These are phyloP conservation scores for Pristionchus mayeri DNA, from an alignment of 2,888 invertebrate genomes.

Conservation along the genomic window DNA sequence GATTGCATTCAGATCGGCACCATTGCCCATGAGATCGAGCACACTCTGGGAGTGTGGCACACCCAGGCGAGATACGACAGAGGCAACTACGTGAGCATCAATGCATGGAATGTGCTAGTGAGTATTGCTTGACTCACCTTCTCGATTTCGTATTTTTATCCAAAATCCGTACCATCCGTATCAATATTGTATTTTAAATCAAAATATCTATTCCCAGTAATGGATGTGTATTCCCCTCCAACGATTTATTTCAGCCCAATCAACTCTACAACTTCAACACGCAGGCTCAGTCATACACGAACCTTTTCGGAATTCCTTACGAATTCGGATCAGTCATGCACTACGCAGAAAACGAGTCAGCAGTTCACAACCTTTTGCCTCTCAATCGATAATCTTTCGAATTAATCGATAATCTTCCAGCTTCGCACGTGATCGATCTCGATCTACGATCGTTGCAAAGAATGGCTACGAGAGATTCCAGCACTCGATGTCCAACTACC, in stretches of 20 bases:
- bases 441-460: constrained; percentile 35
- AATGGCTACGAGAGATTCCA: constrained; percentile 46
- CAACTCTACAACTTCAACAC: constrained; percentile 48
- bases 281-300: constrained; percentile 22
- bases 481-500: constrained; percentile 43
- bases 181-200: too few relatives aligned
- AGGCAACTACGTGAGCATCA: constrained; percentile 41
- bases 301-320: constrained; percentile 47
- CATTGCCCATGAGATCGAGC: constrained; percentile 48
- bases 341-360: constrained; percentile 46
- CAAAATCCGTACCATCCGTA: too few relatives aligned
- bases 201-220: too few relatives aligned
- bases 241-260: background rate
- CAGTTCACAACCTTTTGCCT: too few relatives aligned
- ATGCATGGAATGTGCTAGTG: constrained; percentile 45
- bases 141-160: too few relatives aligned
- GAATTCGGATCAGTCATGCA: constrained; percentile 49
- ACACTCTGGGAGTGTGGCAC: constrained; percentile 47
- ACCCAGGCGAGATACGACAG: constrained; percentile 49
- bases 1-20: constrained; percentile 33
- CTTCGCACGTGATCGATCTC: constrained; percentile 36
- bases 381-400: too few relatives aligned
- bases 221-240: too few relatives aligned
- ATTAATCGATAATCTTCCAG: background rate
- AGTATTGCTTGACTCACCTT: background rate